Evolutionary conservation across 2,797 vertebrate species (phyloP), one percentile per base, ranked within the genome.

Genomic region (Parambassis ranga): DNA sequence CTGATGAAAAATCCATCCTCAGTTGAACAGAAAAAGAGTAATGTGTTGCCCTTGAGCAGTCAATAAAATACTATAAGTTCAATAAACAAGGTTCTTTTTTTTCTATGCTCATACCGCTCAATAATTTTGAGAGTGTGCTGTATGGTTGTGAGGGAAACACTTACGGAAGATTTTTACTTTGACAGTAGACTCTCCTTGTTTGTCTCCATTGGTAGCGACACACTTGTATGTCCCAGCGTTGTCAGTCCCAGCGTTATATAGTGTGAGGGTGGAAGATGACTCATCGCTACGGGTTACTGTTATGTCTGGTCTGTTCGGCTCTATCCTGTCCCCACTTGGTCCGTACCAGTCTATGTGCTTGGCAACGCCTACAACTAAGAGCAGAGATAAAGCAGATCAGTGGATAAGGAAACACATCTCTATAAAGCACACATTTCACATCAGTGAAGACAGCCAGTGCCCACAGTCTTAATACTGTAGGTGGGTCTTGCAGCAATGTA

Each of bases 81-180:
- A 79, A 84, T 71, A 83, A 71, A 60, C 35, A 69, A 9, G 24
- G 49, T 65, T 67, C 60, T 63, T 66, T 44, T 33, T 48, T 50
- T 41, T 38, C 38, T 38, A 2, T 57, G 42, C 44, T 71, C 32
- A 49, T 50, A 51, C 36, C 6, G 30, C 32, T 74, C 63, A 43
- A 50, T 66, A 65, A 39, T 75, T 63, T 49, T 55, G 5, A 33
- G 32, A 30, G 35, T 5, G 28, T 19, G 11, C 8, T 7, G 13
- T 26, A 7, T n/a, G n/a, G 7, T n/a, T 3, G 6, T 18, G 32
- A 57, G 1, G 7, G 10, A 51, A 36, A 53, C 14, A 84, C 96
- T 94, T 93, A 99, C 98, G 98, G 83, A 96, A 98, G 67, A 99
- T 96, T 82, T 96, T 97, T 76, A 99, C 95, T 3, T 95, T 97